A percentile compares a stretch with the other conserved stretches of the same genome.
Evolutionary conservation across 2,113 vertebrate genomes (phyloP).

Genomic region (Neodon shergylaensis): DNA sequence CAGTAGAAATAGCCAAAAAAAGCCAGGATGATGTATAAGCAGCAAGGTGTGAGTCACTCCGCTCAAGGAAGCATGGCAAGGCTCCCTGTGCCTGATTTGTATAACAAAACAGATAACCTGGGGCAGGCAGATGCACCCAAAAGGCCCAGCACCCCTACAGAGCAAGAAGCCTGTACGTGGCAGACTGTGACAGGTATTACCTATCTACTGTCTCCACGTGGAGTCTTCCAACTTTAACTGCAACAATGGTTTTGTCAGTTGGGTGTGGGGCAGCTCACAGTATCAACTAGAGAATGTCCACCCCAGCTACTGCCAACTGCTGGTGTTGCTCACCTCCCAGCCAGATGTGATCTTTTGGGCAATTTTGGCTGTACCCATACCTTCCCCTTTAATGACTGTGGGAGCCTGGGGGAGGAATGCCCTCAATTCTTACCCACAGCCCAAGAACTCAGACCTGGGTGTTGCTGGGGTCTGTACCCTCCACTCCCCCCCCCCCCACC

Average conservation of each 20-base stretch:
- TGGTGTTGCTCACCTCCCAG: neutral
- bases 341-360: neutral
- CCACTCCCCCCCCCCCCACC: no score
- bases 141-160: neutral
- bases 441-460: neutral
- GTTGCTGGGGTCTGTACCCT: no score
- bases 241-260: neutral
- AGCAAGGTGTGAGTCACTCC: fast-evolving
- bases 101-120: neutral
- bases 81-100: neutral
- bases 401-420: neutral
- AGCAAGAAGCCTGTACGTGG: neutral
- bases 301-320: neutral
- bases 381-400: neutral
- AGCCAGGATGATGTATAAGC: fast-evolving
- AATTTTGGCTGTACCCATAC: neutral
- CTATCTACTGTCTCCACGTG: neutral
- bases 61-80: neutral
- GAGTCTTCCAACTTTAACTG: neutral
- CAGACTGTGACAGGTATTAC: neutral
- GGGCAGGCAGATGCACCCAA: neutral
- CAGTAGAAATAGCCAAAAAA: neutral
- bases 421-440: neutral
- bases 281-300: neutral
- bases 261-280: neutral